Base-by-base conservation (phyloP, 1,140 invertebrate genomes). In the Centruroides vittatus region DNA sequence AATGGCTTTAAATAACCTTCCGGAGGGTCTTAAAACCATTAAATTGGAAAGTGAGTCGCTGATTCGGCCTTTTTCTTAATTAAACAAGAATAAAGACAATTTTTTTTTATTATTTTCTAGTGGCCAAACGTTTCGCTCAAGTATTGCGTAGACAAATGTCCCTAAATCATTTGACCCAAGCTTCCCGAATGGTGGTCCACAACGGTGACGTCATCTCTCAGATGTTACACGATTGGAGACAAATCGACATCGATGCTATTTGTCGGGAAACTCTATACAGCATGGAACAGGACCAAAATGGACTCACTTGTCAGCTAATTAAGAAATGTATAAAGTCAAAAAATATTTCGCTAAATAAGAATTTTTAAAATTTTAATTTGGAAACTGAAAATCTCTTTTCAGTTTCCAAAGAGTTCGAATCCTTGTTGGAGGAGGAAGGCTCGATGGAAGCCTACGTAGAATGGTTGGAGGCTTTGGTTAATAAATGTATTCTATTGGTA, bases 131-230 rank as follows among this genome's bases (percentile, higher is more conserved):
- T 52, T 78, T 83, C 68, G 75, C 78, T 34, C 78, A 80, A 66
- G 78, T 80, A 51, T 68, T 83, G 41, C 69, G 78, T 5, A 71
- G 81, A 41, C 80, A 81, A 70, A 81, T 79, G 11, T 80, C 79
- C 4, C 69, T 84, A 5, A 81, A 81, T 66, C 81, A 84, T 68
- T 69, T 83, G 67, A 78, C 80, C 47, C 79, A 81, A 69, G 79
- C 82, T 47, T 78, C 79, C 7, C 69, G 79, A 23, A 78, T 79
- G 63, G 78, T 82, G 12, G 71, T 83, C 8, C 75, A 78, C 65
- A 79, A 81, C 62, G 71, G 75, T 13, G 76, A 79, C 61, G 76
- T 81, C 67, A 78, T 80, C 41, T 73, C 72, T 48, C 78, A 81
- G 70, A 80, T 82, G 79, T 66, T 80, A 23, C 73, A 76, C 52